Evolutionary conservation across 2,113 vertebrate species (phyloP).

Genomic region (Silurus glanis): DNA sequence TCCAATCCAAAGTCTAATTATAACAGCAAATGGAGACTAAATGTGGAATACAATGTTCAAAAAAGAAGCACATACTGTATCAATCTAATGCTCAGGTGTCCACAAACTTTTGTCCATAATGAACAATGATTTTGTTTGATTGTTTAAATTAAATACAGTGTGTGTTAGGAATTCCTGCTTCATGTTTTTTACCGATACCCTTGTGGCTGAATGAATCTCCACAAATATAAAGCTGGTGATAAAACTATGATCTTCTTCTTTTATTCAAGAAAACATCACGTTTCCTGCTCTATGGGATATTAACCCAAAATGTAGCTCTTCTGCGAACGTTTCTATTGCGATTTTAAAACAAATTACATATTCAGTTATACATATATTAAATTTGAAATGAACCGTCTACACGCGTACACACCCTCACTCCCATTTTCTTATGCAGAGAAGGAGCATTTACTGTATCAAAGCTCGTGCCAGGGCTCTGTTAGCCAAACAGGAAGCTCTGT

Average conservation of each 20-base stretch:
- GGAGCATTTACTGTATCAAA: slow-evolving; percentile 38
- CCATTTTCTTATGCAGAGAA: slow-evolving; percentile 31
- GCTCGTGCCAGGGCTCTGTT: slow-evolving; percentile 11
- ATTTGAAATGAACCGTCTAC: background rate
- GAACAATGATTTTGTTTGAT: too few species aligned
- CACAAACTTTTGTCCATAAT: too few species aligned
- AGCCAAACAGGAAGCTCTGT: slow-evolving; percentile 40
- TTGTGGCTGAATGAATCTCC: too few species aligned
- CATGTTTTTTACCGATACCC: too few species aligned
- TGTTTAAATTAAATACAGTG: too few species aligned
- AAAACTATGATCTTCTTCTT: background rate
- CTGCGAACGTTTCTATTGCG: background rate
- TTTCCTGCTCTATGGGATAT: background rate
- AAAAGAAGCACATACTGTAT: too few species aligned
- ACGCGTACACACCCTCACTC: slow-evolving; percentile 3
- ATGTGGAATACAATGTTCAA: too few species aligned
- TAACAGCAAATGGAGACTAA: too few species aligned
- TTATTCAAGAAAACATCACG: background rate
- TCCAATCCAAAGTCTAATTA: too few species aligned
- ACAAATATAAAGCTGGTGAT: background rate
- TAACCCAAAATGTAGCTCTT: background rate
- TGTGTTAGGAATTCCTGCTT: too few species aligned
- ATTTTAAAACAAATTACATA: slow-evolving; percentile 14
- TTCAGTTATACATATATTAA: too few species aligned
- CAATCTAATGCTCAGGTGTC: too few species aligned